These are phyloP conservation scores for Lanistes nyassanus DNA, from an alignment of 1,140 invertebrate genomes.

Conservation along the genomic window DNA sequence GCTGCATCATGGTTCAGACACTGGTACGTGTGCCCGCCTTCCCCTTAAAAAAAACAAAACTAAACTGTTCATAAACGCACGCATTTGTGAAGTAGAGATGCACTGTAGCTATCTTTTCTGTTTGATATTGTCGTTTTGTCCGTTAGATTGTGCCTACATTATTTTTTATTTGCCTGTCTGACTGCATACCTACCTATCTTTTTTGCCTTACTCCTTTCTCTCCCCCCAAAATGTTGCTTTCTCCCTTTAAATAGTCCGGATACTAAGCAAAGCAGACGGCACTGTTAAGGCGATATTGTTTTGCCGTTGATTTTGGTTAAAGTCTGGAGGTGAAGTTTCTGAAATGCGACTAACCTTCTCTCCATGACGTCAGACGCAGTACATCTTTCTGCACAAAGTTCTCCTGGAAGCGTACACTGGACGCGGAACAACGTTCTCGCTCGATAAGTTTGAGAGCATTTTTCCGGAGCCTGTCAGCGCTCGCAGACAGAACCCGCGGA, in stretches of 20 bases:
- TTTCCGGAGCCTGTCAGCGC: background rate
- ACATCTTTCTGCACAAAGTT: background rate
- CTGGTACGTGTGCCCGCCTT: background rate
- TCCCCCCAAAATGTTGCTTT: too few species aligned
- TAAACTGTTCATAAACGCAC: too few species aligned
- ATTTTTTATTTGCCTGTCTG: too few species aligned
- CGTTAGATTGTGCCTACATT: background rate
- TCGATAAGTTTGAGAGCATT: background rate
- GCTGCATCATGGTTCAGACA: slow-evolving; percentile 17
- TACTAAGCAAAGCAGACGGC: background rate
- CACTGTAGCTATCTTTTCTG: background rate
- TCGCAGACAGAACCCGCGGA: background rate
- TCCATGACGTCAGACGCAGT: background rate
- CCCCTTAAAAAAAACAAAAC: too few species aligned
- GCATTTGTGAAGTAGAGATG: too few species aligned
- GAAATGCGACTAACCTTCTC: background rate
- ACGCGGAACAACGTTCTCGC: background rate
- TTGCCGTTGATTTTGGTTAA: too few species aligned
- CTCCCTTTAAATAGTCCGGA: background rate
- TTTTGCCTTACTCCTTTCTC: too few species aligned
- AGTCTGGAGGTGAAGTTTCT: background rate
- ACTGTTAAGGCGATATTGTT: background rate
- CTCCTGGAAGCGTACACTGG: slow-evolving; percentile 1
- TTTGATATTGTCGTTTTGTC: background rate
- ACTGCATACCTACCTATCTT: too few species aligned